Evolutionary conservation across 2,113 vertebrate genomes (phyloP).

Genomic region (Prionailurus bengalensis): DNA sequence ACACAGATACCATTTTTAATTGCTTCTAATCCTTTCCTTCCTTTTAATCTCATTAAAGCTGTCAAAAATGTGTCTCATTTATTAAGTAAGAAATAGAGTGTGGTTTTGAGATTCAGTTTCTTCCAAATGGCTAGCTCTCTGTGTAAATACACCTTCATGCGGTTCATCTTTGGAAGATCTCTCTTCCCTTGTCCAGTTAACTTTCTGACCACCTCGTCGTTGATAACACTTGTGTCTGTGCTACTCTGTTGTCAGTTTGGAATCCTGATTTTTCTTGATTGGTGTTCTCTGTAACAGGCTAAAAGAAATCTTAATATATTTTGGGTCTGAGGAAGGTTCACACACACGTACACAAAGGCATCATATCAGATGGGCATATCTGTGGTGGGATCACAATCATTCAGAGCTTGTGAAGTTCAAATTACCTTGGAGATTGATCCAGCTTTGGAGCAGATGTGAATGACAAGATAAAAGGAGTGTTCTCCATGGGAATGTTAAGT

Average conservation of each 20-base stretch:
- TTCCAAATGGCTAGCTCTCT: not conserved
- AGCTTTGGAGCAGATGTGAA: conserved; percentile 33
- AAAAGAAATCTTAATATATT: conserved; percentile 27
- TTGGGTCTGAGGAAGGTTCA: not conserved
- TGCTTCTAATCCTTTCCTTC: not conserved
- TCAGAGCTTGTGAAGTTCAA: conserved; percentile 42
- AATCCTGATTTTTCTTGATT: conserved; percentile 22
- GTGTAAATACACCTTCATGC: not conserved
- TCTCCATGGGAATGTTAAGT: conserved; percentile 45
- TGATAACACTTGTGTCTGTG: not conserved
- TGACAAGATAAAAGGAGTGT: conserved; percentile 63
- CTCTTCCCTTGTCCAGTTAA: not conserved
- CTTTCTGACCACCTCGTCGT: not conserved
- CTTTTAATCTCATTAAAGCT: conserved; percentile 20
- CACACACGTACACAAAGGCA: not conserved
- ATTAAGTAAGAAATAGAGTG: not conserved
- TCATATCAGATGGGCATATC: not conserved
- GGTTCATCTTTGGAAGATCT: not conserved
- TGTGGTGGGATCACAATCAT: conserved; percentile 45
- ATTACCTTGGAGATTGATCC: conserved; percentile 55
- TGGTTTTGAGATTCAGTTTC: not conserved
- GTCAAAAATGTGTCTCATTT: not conserved
- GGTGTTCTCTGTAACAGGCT: not conserved
- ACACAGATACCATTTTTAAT: not conserved
- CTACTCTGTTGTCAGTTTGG: not conserved